Evolutionary conservation across 2,888 invertebrate genomes (phyloP).

Genomic region (Macaria notata): DNA sequence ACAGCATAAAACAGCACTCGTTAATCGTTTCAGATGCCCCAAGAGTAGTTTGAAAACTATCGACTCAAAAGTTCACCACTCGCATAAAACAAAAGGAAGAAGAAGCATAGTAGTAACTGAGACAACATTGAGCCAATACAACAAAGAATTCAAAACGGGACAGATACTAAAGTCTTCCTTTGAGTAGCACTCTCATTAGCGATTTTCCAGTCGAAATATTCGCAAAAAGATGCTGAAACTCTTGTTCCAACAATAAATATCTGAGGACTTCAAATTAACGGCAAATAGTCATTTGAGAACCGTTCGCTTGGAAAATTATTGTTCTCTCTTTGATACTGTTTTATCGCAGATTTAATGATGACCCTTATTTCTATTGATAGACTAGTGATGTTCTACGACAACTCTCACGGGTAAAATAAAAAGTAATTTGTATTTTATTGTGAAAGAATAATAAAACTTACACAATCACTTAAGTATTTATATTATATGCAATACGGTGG

Average conservation of each 20-base stretch:
- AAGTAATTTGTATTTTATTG: no score
- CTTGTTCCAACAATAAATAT: constrained; percentile 47
- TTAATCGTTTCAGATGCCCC: no score
- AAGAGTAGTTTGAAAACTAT: no score
- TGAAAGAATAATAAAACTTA: no score
- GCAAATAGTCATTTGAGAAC: constrained; percentile 52
- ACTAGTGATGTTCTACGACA: no score
- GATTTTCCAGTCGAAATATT: constrained; percentile 62
- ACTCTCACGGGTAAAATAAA: no score
- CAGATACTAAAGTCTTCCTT: constrained; percentile 50
- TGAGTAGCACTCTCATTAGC: constrained; percentile 66
- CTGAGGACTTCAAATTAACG: constrained; percentile 41
- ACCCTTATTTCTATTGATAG: no score
- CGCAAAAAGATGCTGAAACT: constrained; percentile 47
- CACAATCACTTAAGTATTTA: no score
- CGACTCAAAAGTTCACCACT: no score
- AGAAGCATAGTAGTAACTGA: no score
- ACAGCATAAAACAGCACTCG: no score
- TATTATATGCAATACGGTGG: no score
- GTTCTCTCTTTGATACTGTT: constrained; percentile 38
- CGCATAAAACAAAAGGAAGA: background rate
- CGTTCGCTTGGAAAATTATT: constrained; percentile 52
- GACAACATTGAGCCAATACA: constrained; percentile 27
- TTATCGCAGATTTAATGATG: constrained; percentile 5
- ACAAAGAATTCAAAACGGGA: constrained; percentile 43